Conservation (phyloP, 2,888 invertebrate genomes). For the Megastigmus dorsalis region DNA sequence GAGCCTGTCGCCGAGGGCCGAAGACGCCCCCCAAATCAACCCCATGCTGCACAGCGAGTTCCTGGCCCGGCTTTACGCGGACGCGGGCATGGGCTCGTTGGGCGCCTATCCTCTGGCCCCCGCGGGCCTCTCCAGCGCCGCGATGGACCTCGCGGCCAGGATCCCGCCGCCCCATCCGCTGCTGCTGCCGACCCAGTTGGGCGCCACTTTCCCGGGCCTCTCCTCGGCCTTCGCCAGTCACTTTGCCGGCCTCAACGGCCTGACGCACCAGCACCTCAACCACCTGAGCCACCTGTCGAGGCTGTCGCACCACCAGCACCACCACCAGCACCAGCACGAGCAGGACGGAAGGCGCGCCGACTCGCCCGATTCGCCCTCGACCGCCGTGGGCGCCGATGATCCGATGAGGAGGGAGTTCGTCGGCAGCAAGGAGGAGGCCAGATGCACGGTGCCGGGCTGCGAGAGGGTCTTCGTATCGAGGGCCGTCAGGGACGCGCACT, state of each 20-base stretch:
- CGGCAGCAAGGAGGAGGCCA: slow-evolving; percentile 78
- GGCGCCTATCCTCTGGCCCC: slow-evolving; percentile 74
- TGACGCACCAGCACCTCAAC: slow-evolving; percentile 70
- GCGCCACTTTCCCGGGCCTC: slow-evolving; percentile 77
- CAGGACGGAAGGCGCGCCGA: slow-evolving; percentile 63
- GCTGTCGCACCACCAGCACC: too few relatives aligned
- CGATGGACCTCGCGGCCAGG: slow-evolving; percentile 67
- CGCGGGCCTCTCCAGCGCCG: slow-evolving; percentile 66
- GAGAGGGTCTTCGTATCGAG: slow-evolving; percentile 86
- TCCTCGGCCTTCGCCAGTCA: slow-evolving; percentile 72
- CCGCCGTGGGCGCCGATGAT: not conserved
- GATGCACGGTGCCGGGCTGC: slow-evolving; percentile 86
- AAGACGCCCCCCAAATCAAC: slow-evolving; percentile 71
- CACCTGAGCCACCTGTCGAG: slow-evolving; percentile 65
- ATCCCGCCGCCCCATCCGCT: slow-evolving; percentile 78
- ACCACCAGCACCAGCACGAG: slow-evolving; percentile 69
- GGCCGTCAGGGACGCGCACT: slow-evolving; percentile 86
- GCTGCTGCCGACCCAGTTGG: slow-evolving; percentile 78
- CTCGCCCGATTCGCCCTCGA: slow-evolving; percentile 60
- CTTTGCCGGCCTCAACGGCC: slow-evolving; percentile 72
- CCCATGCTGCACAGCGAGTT: slow-evolving; percentile 86
- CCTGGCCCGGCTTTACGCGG: slow-evolving; percentile 85
- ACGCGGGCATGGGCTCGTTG: slow-evolving; percentile 74
- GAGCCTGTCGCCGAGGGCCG: slow-evolving; percentile 71
- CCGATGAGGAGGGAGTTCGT: slow-evolving; percentile 16